Percentiles rank a stretch among this genome's conserved stretches.
phyloP scores from a whole-genome alignment of 2,113 vertebrate species.

The Atractosteus spatula region DNA sequence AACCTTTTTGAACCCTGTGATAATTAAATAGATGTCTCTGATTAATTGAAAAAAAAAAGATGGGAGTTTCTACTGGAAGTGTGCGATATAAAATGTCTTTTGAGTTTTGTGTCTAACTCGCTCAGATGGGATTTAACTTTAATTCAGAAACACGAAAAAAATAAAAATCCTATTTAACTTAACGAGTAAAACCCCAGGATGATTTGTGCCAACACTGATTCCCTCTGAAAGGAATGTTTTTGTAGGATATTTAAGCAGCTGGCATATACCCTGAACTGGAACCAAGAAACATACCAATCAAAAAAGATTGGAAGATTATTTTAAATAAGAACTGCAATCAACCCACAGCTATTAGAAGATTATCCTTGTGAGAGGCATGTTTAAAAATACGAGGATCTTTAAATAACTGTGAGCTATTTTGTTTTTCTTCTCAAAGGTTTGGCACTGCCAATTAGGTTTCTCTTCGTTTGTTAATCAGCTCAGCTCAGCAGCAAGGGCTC shows the following conservation, averaged over 20 bases:
- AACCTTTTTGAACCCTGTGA: slow-evolving; percentile 10
- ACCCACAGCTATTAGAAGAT: neutral
- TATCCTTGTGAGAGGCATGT: slow-evolving; percentile 28
- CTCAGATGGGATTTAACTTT: slow-evolving; percentile 24
- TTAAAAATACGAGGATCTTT: slow-evolving; percentile 27
- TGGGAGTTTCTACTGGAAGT: slow-evolving; percentile 15
- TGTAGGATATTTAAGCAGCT: slow-evolving; percentile 18
- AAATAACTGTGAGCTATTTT: slow-evolving; percentile 26
- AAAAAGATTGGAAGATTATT: slow-evolving; percentile 23
- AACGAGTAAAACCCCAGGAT: slow-evolving; percentile 43
- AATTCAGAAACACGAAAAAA: slow-evolving; percentile 36
- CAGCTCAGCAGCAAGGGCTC: too few relatives aligned
- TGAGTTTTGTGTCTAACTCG: slow-evolving; percentile 16
- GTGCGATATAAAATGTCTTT: slow-evolving; percentile 31
- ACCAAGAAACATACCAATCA: slow-evolving; percentile 31
- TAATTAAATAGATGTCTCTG: slow-evolving; percentile 10
- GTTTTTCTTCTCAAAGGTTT: neutral
- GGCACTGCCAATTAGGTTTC: too few relatives aligned
- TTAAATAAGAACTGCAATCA: slow-evolving; percentile 1
- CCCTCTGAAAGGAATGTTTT: slow-evolving; percentile 39
- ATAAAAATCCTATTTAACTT: slow-evolving; percentile 36
- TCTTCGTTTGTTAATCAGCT: too few relatives aligned
- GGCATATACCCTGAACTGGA: slow-evolving; percentile 26
- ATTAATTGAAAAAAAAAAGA: slow-evolving; percentile 11
- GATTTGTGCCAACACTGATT: slow-evolving; percentile 31